Conservation (phyloP, 2,113 vertebrate species). For the Pachycephala philippinensis region DNA sequence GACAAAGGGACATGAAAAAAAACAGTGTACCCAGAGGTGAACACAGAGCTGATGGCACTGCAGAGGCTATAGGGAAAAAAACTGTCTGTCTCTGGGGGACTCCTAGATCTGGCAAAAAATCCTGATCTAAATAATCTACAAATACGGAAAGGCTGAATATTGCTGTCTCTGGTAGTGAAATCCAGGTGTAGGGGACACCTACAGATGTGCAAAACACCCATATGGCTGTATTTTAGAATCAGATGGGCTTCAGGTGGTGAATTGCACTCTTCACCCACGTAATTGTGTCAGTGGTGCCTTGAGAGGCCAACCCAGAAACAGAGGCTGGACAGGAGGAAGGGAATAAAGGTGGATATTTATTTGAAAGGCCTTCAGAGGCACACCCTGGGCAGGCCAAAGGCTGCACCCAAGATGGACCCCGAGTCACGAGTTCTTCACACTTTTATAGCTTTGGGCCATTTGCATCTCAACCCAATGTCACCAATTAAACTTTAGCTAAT, state of each 20-base stretch:
- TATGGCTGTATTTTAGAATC: not conserved
- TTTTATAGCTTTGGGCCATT: too few species aligned
- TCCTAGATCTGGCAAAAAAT: not conserved
- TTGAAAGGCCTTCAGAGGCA: too few species aligned
- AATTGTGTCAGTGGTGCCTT: too few species aligned
- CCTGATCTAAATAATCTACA: not conserved
- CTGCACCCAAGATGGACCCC: too few species aligned
- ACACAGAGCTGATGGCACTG: not conserved
- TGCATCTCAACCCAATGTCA: too few species aligned
- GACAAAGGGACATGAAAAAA: not conserved
- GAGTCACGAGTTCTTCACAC: too few species aligned
- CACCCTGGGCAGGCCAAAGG: too few species aligned
- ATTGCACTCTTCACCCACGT: accelerated
- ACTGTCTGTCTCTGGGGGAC: accelerated
- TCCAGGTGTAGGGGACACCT: not conserved
- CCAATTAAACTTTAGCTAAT: too few species aligned
- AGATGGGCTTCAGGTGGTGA: not conserved
- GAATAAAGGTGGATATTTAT: too few species aligned
- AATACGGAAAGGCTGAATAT: not conserved
- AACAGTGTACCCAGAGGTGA: not conserved
- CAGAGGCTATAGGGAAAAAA: not conserved
- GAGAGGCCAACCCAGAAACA: too few species aligned
- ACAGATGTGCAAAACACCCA: not conserved
- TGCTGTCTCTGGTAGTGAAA: not conserved
- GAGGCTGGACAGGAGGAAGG: too few species aligned